Conservation (phyloP, 2,888 invertebrate genomes). For the Notocelia uddmanniana region DNA sequence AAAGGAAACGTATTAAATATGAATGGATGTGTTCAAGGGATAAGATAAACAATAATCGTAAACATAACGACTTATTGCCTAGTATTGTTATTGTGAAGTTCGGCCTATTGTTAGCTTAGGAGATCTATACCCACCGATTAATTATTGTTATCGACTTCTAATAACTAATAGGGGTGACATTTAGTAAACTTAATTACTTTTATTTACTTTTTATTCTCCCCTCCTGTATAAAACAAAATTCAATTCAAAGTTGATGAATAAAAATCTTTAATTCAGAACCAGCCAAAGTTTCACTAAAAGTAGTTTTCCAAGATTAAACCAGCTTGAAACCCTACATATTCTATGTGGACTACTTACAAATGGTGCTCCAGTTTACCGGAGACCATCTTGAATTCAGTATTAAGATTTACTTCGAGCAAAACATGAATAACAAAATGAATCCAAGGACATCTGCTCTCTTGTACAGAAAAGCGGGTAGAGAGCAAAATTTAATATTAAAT, state of each 20-base stretch:
- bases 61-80: constrained; percentile 36
- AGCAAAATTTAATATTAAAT: constrained; percentile 85
- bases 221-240: background rate
- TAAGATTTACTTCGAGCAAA: constrained; percentile 57
- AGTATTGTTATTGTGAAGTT: constrained; percentile 20
- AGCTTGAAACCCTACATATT: constrained; percentile 17
- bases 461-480: constrained; percentile 68
- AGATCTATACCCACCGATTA: constrained; percentile 23
- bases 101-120: constrained; percentile 27
- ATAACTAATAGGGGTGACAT: constrained; percentile 14
- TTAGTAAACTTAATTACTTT: constrained; percentile 19
- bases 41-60: constrained; percentile 55
- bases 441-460: constrained; percentile 75
- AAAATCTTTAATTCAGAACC: constrained; percentile 14
- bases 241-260: constrained; percentile 4
- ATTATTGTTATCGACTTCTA: constrained; percentile 12
- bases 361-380: background rate
- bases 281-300: constrained; percentile 10
- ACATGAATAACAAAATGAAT: constrained; percentile 79
- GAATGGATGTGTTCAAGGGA: constrained; percentile 48
- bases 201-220: background rate
- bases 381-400: constrained; percentile 28
- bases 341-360: constrained; percentile 26
- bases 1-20: constrained; percentile 52
- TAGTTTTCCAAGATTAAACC: constrained; percentile 19